Evolutionary conservation across 1,140 invertebrate species (phyloP).

Genomic region (Olivierus martensii): DNA sequence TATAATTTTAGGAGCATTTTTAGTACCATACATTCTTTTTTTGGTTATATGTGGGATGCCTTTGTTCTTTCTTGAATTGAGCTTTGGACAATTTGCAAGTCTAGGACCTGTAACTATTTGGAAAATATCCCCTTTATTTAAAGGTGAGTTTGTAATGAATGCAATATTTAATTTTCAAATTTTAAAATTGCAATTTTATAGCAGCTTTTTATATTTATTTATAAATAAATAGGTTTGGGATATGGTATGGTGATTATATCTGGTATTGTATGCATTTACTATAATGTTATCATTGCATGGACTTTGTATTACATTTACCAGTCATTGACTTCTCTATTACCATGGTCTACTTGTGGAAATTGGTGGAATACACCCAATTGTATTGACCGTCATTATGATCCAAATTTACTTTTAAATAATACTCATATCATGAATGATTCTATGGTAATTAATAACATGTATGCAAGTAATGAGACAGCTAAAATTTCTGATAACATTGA

Average conservation of each 20-base stretch:
- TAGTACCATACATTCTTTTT: slow-evolving; percentile 85
- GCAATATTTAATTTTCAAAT: too few species aligned
- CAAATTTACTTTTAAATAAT: too few species aligned
- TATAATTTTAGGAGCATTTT: slow-evolving; percentile 60
- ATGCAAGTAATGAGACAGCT: too few species aligned
- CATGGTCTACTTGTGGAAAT: slow-evolving; percentile 29
- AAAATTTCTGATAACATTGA: not conserved
- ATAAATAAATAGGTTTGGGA: slow-evolving; percentile 31
- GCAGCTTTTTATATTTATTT: too few species aligned
- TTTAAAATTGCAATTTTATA: too few species aligned
- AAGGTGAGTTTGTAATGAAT: too few species aligned
- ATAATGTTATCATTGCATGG: slow-evolving; percentile 53
- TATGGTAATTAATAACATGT: too few species aligned
- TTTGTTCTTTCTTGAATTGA: slow-evolving; percentile 87
- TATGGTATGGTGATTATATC: slow-evolving; percentile 46
- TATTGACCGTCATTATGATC: slow-evolving; percentile 1
- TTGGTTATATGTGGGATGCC: slow-evolving; percentile 80
- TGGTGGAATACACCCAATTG: slow-evolving; percentile 14
- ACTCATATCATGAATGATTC: too few species aligned
- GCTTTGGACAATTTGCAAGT: slow-evolving; percentile 80
- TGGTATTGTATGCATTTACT: slow-evolving; percentile 52
- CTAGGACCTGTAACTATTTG: slow-evolving; percentile 83
- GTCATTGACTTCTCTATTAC: slow-evolving; percentile 27
- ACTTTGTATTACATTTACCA: slow-evolving; percentile 45
- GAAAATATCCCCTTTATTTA: slow-evolving; percentile 91